These are phyloP conservation scores for Strix uralensis DNA, from an alignment of 2,113 vertebrate genomes.

Conservation along the genomic window DNA sequence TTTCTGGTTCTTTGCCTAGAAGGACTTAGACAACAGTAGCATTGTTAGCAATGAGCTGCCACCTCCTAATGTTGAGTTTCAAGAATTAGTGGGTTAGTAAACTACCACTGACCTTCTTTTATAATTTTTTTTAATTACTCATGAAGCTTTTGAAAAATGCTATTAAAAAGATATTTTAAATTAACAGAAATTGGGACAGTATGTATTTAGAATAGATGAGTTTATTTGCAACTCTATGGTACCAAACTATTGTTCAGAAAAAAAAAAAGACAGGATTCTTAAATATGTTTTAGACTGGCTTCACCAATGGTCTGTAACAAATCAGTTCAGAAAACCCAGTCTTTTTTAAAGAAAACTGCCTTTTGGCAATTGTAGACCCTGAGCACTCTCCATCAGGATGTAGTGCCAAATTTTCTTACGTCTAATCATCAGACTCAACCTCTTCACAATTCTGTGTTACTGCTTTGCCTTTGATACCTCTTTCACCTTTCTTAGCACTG, in stretches of 20 bases:
- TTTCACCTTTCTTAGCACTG: background rate
- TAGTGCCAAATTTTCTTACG: background rate
- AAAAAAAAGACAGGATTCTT: background rate
- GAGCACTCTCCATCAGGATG: background rate
- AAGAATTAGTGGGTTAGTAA: constrained; percentile 33
- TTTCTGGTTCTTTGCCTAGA: constrained; percentile 47
- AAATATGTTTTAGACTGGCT: background rate
- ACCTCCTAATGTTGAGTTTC: background rate
- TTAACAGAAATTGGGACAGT: background rate
- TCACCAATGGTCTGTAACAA: background rate
- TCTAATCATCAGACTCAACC: background rate
- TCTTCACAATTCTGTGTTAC: background rate
- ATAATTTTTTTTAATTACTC: background rate
- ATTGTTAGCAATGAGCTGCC: constrained; percentile 27
- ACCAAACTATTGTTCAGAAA: background rate
- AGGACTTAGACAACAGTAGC: constrained; percentile 10
- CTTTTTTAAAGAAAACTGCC: background rate
- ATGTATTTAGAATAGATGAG: background rate
- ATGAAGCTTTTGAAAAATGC: background rate
- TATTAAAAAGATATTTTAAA: background rate
- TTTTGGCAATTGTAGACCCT: background rate
- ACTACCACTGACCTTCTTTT: background rate
- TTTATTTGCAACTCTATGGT: background rate
- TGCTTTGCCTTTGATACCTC: background rate
- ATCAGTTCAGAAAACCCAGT: background rate